Base-by-base conservation (phyloP, 2,888 invertebrate genomes). In the Lordiphosa fenestrarum region DNA sequence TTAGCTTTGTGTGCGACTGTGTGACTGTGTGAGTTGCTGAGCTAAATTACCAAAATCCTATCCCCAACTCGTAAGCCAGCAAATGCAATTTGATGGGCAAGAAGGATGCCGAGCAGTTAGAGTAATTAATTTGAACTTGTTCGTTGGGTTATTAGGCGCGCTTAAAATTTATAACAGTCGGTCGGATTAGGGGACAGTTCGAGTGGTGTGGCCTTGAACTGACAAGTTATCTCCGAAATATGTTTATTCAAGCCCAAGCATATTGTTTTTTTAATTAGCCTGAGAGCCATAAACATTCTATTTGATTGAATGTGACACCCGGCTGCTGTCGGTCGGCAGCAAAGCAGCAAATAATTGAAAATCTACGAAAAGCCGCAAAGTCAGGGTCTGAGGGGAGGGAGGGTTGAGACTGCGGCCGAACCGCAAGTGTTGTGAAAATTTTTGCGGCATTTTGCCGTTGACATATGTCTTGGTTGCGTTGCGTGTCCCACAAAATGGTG, bases 261-360 rank as follows among this genome's bases (percentile, higher is more conserved):
- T 61, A 49, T 3, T 41, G 19, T 59, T 66, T 66, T 66, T 68
- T 60, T 76, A 78, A 80, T 80, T 80, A 78, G 73, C 65, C 55
- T 49, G 60, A 57, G 66, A 65, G 62, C 63, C 39, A 49, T 44
- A 44, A 44, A 44, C 44, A 30, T 12, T 9, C 39, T 54, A 54
- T 73, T 65, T 73, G 57, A 82, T 78, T 80, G 65, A 72, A 76
- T 78, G 71, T 65, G 58, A 54, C 59, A 54, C 64, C 71, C 51
- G 46, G 41, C 51, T 53, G 59, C 40, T n/a, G n/a, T n/a, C n/a
- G n/a, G n/a, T n/a, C 19, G 19, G 35, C 35, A 37, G 58, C 36
- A 35, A 15, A 56, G 66, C 52, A 60, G 51, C 48, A 50, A 67
- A 67, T 64, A 73, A 81, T 77, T 69, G 71, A 62, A 64, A 65